A percentile compares a stretch with the other conserved stretches of the same genome.
These are phyloP conservation scores for Cyprinodon brontotheroides DNA, from an alignment of 2,113 vertebrate species.

Conservation along the genomic window DNA sequence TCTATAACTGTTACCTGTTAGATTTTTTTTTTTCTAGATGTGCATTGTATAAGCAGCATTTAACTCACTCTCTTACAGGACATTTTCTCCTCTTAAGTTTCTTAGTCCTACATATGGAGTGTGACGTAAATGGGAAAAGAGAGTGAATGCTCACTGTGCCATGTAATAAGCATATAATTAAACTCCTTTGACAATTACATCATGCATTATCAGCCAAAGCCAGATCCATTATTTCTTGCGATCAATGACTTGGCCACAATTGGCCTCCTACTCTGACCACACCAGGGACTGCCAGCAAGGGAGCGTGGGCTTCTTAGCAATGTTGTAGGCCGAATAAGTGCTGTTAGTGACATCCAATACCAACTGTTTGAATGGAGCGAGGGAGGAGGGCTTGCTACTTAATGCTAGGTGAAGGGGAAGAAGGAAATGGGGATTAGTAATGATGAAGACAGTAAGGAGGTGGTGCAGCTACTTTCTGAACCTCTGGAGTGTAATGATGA, in stretches of 20 bases:
- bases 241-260: conserved; percentile 86
- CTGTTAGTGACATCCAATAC: conserved; percentile 84
- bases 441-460: conserved; percentile 62
- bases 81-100: conserved; percentile 9
- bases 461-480: conserved; percentile 60
- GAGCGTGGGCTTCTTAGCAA: conserved; percentile 76
- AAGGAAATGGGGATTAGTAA: conserved; percentile 75
- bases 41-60: conserved; percentile 10
- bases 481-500: conserved; percentile 72
- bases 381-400: conserved; percentile 60
- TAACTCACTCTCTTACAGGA: conserved; percentile 26
- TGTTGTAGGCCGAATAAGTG: conserved; percentile 79
- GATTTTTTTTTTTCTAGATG: background rate
- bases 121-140: conserved; percentile 66
- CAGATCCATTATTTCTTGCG: conserved; percentile 87
- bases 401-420: conserved; percentile 69
- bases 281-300: conserved; percentile 77
- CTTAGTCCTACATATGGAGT: conserved; percentile 44
- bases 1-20: too few relatives aligned
- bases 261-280: conserved; percentile 80
- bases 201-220: conserved; percentile 87
- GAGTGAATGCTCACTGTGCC: conserved; percentile 77
- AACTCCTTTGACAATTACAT: conserved; percentile 92
- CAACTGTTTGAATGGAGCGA: conserved; percentile 55
- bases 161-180: conserved; percentile 86